Percentiles rank a stretch among this genome's conserved stretches.
Evolutionary conservation across 2,797 vertebrate genomes (phyloP).

Genomic region (Lutjanus argentimaculatus): DNA sequence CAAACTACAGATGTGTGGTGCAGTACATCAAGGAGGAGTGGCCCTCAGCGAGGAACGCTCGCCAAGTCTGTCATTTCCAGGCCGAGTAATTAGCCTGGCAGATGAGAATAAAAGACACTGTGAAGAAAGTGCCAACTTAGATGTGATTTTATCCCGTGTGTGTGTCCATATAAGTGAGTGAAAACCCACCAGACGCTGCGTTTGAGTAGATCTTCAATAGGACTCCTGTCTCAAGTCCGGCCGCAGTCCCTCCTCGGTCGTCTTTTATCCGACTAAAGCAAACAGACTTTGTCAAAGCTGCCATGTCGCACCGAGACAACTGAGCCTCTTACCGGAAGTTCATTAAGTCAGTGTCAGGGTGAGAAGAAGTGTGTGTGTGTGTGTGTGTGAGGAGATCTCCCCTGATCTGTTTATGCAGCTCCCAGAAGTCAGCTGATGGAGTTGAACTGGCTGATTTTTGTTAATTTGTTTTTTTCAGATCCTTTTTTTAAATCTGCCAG

Average conservation of each 20-base stretch:
- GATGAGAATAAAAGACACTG: slow-evolving; percentile 35
- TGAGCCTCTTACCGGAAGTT: slow-evolving; percentile 52
- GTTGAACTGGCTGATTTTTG: slow-evolving; percentile 34
- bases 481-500: slow-evolving; percentile 36
- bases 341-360: slow-evolving; percentile 39
- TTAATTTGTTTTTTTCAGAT: slow-evolving; percentile 36
- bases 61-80: slow-evolving; percentile 37
- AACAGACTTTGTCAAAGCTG: slow-evolving; percentile 53
- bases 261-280: slow-evolving; percentile 49
- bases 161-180: background rate
- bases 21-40: slow-evolving; percentile 14
- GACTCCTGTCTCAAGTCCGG: slow-evolving; percentile 35
- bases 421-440: slow-evolving; percentile 14
- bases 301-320: slow-evolving; percentile 26
- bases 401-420: slow-evolving; percentile 44
- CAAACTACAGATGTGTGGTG: slow-evolving; percentile 21
- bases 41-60: background rate
- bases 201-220: slow-evolving; percentile 44
- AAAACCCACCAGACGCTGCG: slow-evolving; percentile 30
- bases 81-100: slow-evolving; percentile 41
- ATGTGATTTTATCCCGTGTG: slow-evolving; percentile 7
- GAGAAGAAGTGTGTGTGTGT: slow-evolving; percentile 10
- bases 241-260: background rate
- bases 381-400: slow-evolving; percentile 15
- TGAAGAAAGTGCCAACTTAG: slow-evolving; percentile 22